Percentiles rank a stretch among this genome's conserved stretches.
phyloP scores from a whole-genome alignment of 2,113 vertebrate species.

The Bubo bubo region DNA sequence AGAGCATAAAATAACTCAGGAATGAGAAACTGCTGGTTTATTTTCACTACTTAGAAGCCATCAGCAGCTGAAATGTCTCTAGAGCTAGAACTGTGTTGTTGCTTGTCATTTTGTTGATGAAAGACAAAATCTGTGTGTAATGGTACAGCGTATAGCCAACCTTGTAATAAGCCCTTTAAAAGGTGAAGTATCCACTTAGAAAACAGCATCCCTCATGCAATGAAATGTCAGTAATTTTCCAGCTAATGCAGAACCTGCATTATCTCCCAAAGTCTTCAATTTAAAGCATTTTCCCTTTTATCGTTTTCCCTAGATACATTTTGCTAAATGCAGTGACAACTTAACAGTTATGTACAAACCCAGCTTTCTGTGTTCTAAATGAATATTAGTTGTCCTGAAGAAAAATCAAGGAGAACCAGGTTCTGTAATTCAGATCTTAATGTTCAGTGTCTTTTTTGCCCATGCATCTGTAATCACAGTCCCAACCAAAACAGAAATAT shows the following conservation, averaged over 20 bases:
- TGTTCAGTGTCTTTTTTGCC: not conserved
- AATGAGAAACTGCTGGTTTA: not conserved
- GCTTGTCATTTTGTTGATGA: slow-evolving; percentile 53
- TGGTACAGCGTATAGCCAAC: slow-evolving; percentile 15
- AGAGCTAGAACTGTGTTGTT: not conserved
- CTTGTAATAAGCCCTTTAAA: slow-evolving; percentile 66
- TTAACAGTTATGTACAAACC: slow-evolving; percentile 34
- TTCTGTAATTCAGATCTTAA: slow-evolving; percentile 29
- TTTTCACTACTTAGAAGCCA: not conserved
- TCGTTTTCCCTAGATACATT: not conserved
- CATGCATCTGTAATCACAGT: not conserved
- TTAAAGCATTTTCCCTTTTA: slow-evolving; percentile 13
- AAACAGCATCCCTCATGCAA: slow-evolving; percentile 57
- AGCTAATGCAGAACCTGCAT: slow-evolving; percentile 37
- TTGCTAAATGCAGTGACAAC: not conserved
- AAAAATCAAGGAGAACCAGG: not conserved
- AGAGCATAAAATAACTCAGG: not conserved
- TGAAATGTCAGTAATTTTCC: slow-evolving; percentile 65
- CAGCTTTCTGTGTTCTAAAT: not conserved
- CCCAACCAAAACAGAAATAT: not conserved
- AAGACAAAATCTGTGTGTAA: slow-evolving; percentile 55
- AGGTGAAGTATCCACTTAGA: slow-evolving; percentile 70
- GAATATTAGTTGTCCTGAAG: not conserved
- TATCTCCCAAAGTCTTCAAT: slow-evolving; percentile 20
- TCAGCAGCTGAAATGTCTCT: not conserved